Conservation (phyloP, 2,797 vertebrate genomes). For the Eulemur albifrons region DNA sequence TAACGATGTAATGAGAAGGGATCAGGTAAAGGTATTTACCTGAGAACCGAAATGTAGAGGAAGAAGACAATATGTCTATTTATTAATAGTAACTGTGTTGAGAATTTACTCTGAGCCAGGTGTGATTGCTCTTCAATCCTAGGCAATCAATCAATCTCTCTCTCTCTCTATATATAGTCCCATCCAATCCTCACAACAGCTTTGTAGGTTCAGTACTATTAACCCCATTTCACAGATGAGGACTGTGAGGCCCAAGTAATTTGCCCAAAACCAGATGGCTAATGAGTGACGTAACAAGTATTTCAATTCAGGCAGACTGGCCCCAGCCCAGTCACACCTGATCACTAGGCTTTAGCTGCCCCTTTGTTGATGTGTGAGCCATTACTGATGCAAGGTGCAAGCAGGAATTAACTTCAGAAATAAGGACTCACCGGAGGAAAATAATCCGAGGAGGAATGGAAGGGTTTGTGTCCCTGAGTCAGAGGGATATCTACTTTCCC, state of each 20-base stretch:
- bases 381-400: neutral
- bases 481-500: neutral
- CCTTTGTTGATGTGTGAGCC: neutral
- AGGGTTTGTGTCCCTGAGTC: neutral
- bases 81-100: no score
- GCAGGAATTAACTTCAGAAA: neutral
- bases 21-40: neutral
- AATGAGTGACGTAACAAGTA: neutral
- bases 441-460: neutral
- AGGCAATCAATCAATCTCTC: neutral
- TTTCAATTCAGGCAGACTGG: neutral
- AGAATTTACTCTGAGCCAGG: neutral
- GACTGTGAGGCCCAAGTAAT: neutral
- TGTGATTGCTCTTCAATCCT: neutral
- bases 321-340: neutral
- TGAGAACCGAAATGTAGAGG: neutral
- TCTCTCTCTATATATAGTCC: no score
- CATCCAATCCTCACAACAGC: neutral
- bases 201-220: neutral
- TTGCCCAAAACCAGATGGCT: neutral
- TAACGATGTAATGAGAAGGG: neutral
- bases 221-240: neutral
- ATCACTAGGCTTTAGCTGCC: neutral
- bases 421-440: neutral
- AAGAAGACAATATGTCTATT: neutral